phyloP scores from a whole-genome alignment of 2,888 invertebrate species.

The Aelia acuminata region DNA sequence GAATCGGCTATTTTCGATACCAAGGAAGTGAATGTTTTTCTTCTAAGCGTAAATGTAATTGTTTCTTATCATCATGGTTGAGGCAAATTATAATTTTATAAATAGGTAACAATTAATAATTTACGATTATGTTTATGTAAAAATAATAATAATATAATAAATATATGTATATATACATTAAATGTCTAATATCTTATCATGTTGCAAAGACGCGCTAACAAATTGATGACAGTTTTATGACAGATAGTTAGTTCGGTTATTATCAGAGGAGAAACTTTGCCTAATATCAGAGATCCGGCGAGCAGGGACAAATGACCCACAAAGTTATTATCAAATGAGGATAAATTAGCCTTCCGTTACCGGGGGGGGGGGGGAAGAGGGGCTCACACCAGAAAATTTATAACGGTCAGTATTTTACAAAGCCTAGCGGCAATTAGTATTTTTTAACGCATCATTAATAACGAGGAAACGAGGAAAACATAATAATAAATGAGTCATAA shows the following conservation, averaged over 20 bases:
- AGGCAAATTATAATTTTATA: too few species aligned
- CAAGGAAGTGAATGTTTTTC: too few species aligned
- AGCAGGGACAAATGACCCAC: not conserved
- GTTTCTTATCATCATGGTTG: too few species aligned
- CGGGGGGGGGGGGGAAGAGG: too few species aligned
- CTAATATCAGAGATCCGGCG: not conserved
- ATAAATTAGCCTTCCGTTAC: conserved; percentile 5
- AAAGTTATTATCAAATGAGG: conserved; percentile 13
- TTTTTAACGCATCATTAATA: not conserved
- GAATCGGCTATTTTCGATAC: too few species aligned
- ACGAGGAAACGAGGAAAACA: not conserved
- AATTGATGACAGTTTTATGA: not conserved
- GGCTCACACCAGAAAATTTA: not conserved
- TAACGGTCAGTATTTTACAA: not conserved
- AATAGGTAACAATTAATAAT: too few species aligned
- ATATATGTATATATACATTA: too few species aligned
- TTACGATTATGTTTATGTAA: too few species aligned
- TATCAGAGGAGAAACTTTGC: not conserved
- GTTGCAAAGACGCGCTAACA: not conserved
- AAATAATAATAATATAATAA: too few species aligned
- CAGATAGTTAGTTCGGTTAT: not conserved
- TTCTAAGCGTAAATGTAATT: too few species aligned
- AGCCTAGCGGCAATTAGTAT: not conserved
- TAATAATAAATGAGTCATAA: not conserved
- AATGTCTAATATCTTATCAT: too few species aligned